phyloP scores from a whole-genome alignment of 2,888 invertebrate species.

The Agapostemon virescens region DNA sequence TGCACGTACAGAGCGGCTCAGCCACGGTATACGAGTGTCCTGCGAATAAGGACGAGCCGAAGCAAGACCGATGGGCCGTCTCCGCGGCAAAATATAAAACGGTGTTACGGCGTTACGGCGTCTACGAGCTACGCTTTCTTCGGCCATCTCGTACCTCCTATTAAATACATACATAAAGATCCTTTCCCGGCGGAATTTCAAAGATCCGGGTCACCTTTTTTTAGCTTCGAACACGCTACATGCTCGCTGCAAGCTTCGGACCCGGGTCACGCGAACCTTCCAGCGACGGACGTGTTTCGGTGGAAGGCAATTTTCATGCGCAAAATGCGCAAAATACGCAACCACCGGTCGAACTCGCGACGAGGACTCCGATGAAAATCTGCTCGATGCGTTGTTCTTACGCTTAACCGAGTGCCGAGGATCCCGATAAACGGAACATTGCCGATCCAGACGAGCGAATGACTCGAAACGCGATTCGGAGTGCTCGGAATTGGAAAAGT shows the following conservation, averaged over 20 bases:
- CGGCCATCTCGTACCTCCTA: neutral
- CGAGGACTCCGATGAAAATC: too few species aligned
- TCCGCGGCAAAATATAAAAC: neutral
- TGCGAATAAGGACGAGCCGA: neutral
- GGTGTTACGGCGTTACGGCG: neutral
- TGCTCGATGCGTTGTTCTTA: too few species aligned
- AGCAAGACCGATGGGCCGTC: slow-evolving; percentile 6
- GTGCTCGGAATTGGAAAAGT: neutral
- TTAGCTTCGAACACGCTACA: neutral
- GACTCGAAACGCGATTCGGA: neutral
- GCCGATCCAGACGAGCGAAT: neutral
- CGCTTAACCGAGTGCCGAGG: too few species aligned
- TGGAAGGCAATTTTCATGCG: too few species aligned
- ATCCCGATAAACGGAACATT: too few species aligned
- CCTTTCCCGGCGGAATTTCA: neutral
- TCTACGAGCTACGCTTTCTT: neutral
- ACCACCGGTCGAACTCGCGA: too few species aligned
- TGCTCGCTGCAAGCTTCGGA: neutral
- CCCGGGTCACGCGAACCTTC: neutral
- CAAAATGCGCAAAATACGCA: too few species aligned
- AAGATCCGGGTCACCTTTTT: neutral
- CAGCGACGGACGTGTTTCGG: neutral
- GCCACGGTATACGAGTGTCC: neutral
- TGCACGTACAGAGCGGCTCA: neutral
- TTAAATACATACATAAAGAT: neutral